Conservation (phyloP, 2,888 invertebrate species). For the Erynnis tages region DNA sequence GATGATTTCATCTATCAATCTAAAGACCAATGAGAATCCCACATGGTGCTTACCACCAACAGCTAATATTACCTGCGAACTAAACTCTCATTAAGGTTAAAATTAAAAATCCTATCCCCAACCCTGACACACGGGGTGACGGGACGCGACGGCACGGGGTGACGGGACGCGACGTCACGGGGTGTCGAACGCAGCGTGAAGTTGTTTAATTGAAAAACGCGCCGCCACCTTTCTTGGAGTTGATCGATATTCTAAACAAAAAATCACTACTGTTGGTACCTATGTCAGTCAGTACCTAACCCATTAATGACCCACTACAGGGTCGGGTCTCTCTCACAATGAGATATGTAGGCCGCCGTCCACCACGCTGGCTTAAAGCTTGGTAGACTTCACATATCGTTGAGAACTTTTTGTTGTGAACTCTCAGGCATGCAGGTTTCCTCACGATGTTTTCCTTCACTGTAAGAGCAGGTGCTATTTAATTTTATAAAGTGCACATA, state of each 20-base stretch:
- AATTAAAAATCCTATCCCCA: conserved; percentile 3
- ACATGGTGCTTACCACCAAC: not conserved
- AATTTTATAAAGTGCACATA: too few species aligned
- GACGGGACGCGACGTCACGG: conserved; percentile 16
- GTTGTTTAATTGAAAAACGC: conserved; percentile 22
- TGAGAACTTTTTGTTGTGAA: too few species aligned
- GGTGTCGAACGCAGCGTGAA: conserved; percentile 25
- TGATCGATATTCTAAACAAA: conserved; percentile 17
- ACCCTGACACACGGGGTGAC: too few species aligned
- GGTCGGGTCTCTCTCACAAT: too few species aligned
- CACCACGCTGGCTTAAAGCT: too few species aligned
- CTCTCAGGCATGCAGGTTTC: too few species aligned
- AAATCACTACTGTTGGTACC: too few species aligned
- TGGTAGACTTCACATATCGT: too few species aligned
- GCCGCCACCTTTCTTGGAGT: conserved; percentile 8
- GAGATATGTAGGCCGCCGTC: too few species aligned
- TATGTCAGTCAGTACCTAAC: too few species aligned
- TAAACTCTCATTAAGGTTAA: not conserved
- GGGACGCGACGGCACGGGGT: conserved; percentile 14
- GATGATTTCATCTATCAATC: not conserved
- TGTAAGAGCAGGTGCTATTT: too few species aligned
- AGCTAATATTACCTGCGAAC: not conserved
- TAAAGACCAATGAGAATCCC: not conserved
- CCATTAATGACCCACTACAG: not conserved
- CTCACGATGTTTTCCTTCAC: too few species aligned